Base-by-base conservation (phyloP, 2,113 vertebrate species). In the Puffinus mauretanicus region DNA sequence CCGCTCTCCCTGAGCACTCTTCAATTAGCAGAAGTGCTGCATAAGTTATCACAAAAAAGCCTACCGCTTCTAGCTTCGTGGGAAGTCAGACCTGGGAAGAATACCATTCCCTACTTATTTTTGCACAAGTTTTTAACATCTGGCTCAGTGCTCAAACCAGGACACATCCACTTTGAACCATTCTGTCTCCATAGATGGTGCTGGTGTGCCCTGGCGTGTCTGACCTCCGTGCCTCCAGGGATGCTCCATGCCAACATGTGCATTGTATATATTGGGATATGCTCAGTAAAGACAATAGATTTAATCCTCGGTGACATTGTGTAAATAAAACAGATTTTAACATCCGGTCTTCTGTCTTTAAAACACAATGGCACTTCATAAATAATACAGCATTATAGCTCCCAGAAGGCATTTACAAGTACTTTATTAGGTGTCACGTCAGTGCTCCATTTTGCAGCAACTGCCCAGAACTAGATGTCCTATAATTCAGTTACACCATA, bases 381-480 rank as follows among this genome's bases (percentile, higher is more conserved):
- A 94, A 95, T 92, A 91, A 91, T 90, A 70, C 27, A 82, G 4
- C 32, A 30, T 16, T 89, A 60, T 77, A 69, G 62, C n/a, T 93
- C 97, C 89, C 94, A 94, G 86, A 77, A 96, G 94, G 78, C 91
- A 88, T 85, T 88, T 91, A 85, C 83, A 94, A 95, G 88, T 94
- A 15, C 70, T 97, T 96, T 88, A 93, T 97, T 97, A 97, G 95
- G 93, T 94, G 93, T 96, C 95, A 91, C 10, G 5, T 94, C 78
- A 84, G 49, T 91, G 94, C 86, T 88, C 75, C 54, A 1, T 91
- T 92, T 89, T 94, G 77, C 81, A 96, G 73, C 81, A 94, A 94
- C 81, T 94, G 83, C 84, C 91, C 93, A 93, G 94, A 94, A 94
- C 84, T 87, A 87, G 78, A 70, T 3, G 6, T 87, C 86, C 86